Evolutionary conservation across 2,888 invertebrate species (phyloP).

Genomic region (Melanargia galathea): DNA sequence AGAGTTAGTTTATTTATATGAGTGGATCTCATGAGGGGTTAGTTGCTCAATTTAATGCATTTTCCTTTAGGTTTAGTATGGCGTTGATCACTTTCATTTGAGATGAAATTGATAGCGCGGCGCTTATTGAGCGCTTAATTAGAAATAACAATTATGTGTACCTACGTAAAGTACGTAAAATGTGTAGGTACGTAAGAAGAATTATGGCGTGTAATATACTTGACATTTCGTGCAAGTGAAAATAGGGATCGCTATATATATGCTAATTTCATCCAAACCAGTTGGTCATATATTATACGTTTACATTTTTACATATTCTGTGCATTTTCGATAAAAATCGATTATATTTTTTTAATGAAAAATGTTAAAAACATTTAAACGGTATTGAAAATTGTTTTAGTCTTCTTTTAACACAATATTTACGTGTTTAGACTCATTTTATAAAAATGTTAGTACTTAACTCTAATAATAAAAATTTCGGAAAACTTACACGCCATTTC

Average conservation of each 20-base stretch:
- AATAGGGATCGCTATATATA: conserved; percentile 22
- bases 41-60: conserved; percentile 78
- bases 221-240: conserved; percentile 26
- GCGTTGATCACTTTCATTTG: conserved; percentile 18
- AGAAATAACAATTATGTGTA: conserved; percentile 3
- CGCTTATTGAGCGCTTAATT: neutral
- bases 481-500: neutral
- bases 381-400: neutral
- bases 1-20: conserved; percentile 58
- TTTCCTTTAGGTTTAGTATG: conserved; percentile 51
- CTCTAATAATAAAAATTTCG: neutral
- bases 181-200: too few species aligned
- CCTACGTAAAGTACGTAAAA: too few species aligned
- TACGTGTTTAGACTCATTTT: neutral
- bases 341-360: neutral
- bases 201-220: conserved; percentile 31
- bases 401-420: neutral
- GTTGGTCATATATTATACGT: conserved; percentile 12
- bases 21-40: conserved; percentile 46
- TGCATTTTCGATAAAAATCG: neutral
- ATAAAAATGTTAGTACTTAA: neutral
- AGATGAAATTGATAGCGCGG: conserved; percentile 6
- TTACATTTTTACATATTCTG: neutral
- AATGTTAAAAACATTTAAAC: neutral
- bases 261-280: conserved; percentile 18